phyloP scores from a whole-genome alignment of 2,113 vertebrate species.

The Nothobranchius furzeri region DNA sequence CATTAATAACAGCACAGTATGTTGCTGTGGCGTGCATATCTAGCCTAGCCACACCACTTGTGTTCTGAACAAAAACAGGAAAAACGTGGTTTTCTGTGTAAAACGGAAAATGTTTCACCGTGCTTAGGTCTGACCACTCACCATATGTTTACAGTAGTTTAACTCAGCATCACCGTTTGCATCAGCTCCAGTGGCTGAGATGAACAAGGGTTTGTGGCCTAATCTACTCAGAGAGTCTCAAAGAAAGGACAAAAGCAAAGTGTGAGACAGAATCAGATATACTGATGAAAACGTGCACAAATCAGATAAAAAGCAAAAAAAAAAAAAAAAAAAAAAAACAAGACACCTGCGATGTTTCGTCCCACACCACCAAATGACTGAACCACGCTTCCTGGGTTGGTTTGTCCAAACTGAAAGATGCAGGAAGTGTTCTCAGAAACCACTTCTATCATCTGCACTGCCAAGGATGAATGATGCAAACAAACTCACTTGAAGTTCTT shows the following conservation, averaged over 20 bases:
- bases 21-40: slow-evolving; percentile 75
- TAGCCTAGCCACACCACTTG: slow-evolving; percentile 68
- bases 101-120: not conserved
- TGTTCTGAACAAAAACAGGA: slow-evolving; percentile 67
- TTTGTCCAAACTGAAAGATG: slow-evolving; percentile 84
- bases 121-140: slow-evolving; percentile 46
- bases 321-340: slow-evolving; percentile 8
- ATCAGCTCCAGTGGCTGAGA: slow-evolving; percentile 86
- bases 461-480: not conserved
- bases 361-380: slow-evolving; percentile 89
- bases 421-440: slow-evolving; percentile 9
- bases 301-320: slow-evolving; percentile 22
- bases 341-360: slow-evolving; percentile 87
- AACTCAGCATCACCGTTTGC: slow-evolving; percentile 81
- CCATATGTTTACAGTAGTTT: slow-evolving; percentile 87
- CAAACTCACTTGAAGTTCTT: slow-evolving; percentile 78
- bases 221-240: slow-evolving; percentile 88
- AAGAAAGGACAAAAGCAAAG: slow-evolving; percentile 14
- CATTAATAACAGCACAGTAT: slow-evolving; percentile 77
- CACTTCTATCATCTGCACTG: not conserved
- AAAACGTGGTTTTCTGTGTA: not conserved
- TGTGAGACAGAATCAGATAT: not conserved
- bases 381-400: slow-evolving; percentile 84
- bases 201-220: slow-evolving; percentile 79
- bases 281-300: not conserved